A percentile compares a stretch with the other conserved stretches of the same genome.
phyloP scores from a whole-genome alignment of 1,140 invertebrate genomes.

The Drosophila setifemur region DNA sequence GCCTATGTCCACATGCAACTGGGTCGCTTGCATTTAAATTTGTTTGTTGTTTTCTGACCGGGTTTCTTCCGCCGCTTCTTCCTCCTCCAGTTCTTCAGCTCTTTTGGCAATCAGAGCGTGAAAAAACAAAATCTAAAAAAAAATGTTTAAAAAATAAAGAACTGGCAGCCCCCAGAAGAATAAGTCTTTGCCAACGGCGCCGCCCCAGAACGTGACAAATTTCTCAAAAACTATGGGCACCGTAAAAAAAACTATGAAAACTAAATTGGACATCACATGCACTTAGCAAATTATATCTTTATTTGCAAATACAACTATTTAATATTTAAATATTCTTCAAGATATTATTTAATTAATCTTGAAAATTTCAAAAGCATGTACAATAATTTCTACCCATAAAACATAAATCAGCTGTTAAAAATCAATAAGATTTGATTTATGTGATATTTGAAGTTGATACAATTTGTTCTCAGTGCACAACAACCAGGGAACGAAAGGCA shows the following conservation, averaged over 20 bases:
- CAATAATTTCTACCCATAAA: background rate
- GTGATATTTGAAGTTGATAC: background rate
- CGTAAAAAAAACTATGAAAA: background rate
- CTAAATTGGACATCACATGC: background rate
- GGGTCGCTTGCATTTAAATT: constrained; percentile 40
- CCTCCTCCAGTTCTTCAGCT: constrained; percentile 7
- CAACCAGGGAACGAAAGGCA: background rate
- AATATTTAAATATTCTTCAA: no score
- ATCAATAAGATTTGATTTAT: no score
- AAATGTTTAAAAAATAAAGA: constrained; percentile 26
- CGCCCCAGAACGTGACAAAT: constrained; percentile 72
- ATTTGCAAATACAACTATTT: no score
- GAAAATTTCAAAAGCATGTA: background rate
- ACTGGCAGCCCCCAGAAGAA: background rate
- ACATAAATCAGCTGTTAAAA: background rate
- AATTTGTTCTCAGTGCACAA: background rate
- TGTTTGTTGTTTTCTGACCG: constrained; percentile 29
- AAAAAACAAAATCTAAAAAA: constrained; percentile 4
- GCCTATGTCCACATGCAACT: constrained; percentile 12
- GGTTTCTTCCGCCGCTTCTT: constrained; percentile 17
- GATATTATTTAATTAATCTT: background rate
- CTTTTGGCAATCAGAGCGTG: constrained; percentile 53
- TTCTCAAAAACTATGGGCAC: constrained; percentile 53
- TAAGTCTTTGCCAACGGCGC: constrained; percentile 32
- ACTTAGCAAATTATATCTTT: background rate